A percentile compares a stretch with the other conserved stretches of the same genome.
phyloP scores from a whole-genome alignment of 2,888 invertebrate genomes.

The Fragum fragum region DNA sequence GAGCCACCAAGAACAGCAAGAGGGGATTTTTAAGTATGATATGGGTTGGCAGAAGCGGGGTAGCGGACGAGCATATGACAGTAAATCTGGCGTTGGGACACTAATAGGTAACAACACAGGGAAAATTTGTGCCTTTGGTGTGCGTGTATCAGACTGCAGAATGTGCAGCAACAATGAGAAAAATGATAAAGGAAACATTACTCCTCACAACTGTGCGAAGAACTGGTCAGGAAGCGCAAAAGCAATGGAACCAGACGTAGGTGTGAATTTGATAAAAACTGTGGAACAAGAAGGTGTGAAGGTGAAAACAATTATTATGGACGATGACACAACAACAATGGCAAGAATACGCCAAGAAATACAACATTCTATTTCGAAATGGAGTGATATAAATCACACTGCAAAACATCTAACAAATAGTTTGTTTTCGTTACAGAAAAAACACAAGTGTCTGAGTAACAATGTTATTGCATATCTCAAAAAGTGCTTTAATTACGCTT shows the following conservation, averaged over 20 bases:
- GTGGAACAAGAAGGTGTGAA: constrained; percentile 46
- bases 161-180: constrained; percentile 24
- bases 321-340: constrained; percentile 62
- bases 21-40: constrained; percentile 46
- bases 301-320: constrained; percentile 52
- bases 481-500: constrained; percentile 56
- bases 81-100: constrained; percentile 52
- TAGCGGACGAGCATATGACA: constrained; percentile 45
- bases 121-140: constrained; percentile 48
- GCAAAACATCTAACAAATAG: constrained; percentile 52
- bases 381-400: constrained; percentile 58
- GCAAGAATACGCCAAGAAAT: constrained; percentile 36
- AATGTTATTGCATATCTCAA: constrained; percentile 45
- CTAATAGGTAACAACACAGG: constrained; percentile 47
- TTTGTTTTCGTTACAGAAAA: constrained; percentile 49
- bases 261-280: constrained; percentile 34
- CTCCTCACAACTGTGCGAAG: constrained; percentile 35
- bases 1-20: background rate
- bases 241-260: constrained; percentile 60
- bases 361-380: constrained; percentile 42
- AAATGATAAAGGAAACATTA: constrained; percentile 22
- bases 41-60: constrained; percentile 59
- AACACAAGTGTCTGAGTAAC: constrained; percentile 48
- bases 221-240: constrained; percentile 54
- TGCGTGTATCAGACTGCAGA: constrained; percentile 38